Percentiles rank a stretch among this genome's conserved stretches.
Conservation (phyloP, 2,113 vertebrate species). For the Lagopus leucura region DNA sequence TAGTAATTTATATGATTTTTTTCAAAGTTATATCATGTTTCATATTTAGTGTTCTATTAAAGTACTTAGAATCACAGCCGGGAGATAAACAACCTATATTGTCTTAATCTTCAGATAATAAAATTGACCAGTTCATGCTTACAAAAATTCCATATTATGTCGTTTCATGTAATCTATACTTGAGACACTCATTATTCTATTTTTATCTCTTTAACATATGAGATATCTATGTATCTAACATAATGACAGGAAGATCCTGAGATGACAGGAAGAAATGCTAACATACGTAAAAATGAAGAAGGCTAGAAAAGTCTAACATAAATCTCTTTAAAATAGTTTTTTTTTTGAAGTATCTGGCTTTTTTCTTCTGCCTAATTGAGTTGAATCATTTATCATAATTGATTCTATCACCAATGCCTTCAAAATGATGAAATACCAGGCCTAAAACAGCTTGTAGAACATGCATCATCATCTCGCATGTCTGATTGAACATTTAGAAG, state of each 20-base stretch:
- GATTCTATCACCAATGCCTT: constrained; percentile 60
- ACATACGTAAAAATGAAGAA: neutral
- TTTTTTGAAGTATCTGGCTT: constrained; percentile 20
- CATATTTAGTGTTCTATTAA: neutral
- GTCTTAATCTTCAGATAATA: neutral
- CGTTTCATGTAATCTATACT: neutral
- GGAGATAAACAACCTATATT: neutral
- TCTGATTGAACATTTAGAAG: neutral
- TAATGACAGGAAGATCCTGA: neutral
- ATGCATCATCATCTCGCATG: constrained; percentile 49
- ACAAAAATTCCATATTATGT: neutral
- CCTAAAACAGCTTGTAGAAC: constrained; percentile 18
- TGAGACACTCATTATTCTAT: neutral
- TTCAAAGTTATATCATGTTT: neutral
- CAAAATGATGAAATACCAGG: constrained; percentile 60
- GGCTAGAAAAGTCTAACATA: neutral
- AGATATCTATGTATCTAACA: neutral
- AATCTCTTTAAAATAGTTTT: neutral
- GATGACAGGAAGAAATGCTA: neutral
- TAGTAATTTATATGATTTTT: neutral
- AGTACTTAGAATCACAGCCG: neutral
- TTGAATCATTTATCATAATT: constrained; percentile 68
- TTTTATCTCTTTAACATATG: neutral
- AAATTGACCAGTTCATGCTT: neutral
- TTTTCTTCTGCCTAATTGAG: constrained; percentile 38